Evolutionary conservation across 2,113 vertebrate genomes (phyloP), one percentile per base, ranked within the genome.

Genomic region (Sinocyclocheilus anshuiensis): DNA sequence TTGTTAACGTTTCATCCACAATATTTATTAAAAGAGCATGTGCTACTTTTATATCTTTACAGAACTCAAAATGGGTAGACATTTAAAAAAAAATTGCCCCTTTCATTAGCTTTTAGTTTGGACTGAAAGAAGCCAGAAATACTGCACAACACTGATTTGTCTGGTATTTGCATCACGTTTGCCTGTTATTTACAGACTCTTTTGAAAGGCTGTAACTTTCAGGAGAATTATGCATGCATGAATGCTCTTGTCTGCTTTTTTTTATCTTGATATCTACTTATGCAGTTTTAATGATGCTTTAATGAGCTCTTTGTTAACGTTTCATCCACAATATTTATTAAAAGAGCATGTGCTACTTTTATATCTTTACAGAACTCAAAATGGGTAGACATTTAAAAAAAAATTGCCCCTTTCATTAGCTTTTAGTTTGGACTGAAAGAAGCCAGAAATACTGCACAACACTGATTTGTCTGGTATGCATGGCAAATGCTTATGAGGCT

Each of bases 211-310:
- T 74, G 65, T 53, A 75, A 57, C 67, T 88, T 86, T 84, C 59
- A 36, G 39, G 50, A 74, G 82, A 67, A 84, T 84, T 89, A 86
- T 61, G 82, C 86, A 87, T 87, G 88, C 88, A 87, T 77, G 86
- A 78, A 65, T 24, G 80, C 10, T 59, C 36, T 69, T 74, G 87
- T 20, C 74, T 53, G 79, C 71, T 26, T 55, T 36, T 42, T 85
- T 84, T 69, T 82, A 81, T 81, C 65, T 79, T 76, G 65, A 84
- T 77, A 75, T 84, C 77, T 84, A 86, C 48, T 61, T 84, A 77
- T 18, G 6, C 48, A 36, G 75, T 53, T 48, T 81, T 77, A 81
- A 89, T 75, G 55, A 84, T 65, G 80, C 53, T 57, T 82, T 77
- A 81, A 89, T 75, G 65, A 77, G 76, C 76, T 83, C 53, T 42